Conservation (phyloP, 1,140 invertebrate genomes). For the Varroa destructor region DNA sequence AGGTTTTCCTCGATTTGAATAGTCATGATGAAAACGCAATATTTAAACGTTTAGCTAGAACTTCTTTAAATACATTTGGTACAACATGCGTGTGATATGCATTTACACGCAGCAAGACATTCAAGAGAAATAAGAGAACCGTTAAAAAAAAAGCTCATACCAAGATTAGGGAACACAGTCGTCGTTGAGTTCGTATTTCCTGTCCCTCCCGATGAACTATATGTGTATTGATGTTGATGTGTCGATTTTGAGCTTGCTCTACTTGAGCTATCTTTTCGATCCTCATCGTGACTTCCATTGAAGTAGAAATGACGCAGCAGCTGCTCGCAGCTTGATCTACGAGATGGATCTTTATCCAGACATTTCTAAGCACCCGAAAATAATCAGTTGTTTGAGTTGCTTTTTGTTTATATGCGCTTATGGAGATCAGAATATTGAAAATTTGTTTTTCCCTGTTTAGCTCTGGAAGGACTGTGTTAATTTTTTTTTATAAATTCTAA, state of each 20-base stretch:
- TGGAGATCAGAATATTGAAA: not conserved
- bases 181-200: conserved; percentile 1
- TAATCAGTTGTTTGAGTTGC: not conserved
- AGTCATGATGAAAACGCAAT: no score
- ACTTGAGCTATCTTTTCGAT: not conserved
- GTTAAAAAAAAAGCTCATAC: not conserved
- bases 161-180: conserved; percentile 17
- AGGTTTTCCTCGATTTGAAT: no score
- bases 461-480: no score
- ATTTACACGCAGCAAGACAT: no score
- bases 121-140: no score
- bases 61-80: no score
- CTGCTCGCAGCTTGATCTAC: conserved; percentile 75
- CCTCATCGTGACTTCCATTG: conserved; percentile 31
- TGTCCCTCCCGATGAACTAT: not conserved
- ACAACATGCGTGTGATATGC: no score
- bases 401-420: not conserved
- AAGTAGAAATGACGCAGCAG: conserved; percentile 77
- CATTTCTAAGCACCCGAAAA: conserved; percentile 55
- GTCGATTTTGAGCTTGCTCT: conserved; percentile 17
- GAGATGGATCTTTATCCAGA: conserved; percentile 79
- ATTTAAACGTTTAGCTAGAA: no score
- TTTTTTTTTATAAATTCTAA: not conserved
- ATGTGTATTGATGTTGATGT: not conserved
- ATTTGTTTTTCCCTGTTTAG: not conserved